Evolutionary conservation across 2,113 vertebrate genomes (phyloP).

Genomic region (Protobothrops flavoviridis): DNA sequence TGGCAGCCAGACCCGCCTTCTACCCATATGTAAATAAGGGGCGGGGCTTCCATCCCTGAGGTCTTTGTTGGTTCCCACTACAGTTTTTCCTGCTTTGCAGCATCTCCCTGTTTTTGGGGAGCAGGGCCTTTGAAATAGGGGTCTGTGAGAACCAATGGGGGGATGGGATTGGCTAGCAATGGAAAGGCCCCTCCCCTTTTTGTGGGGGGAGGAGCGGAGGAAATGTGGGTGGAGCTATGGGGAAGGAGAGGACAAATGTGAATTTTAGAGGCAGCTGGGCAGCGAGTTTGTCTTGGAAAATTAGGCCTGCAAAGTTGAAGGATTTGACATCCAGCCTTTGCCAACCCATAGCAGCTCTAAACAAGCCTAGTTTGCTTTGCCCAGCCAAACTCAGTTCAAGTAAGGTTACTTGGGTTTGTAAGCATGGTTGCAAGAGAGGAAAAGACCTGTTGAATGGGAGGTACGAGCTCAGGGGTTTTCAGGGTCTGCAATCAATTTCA

Average conservation of each 20-base stretch:
- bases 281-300: neutral
- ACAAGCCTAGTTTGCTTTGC: neutral
- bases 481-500: too few species aligned
- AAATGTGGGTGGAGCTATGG: neutral
- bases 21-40: neutral
- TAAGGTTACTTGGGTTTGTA: neutral
- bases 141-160: too few species aligned
- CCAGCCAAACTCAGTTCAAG: neutral
- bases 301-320: neutral
- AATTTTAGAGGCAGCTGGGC: neutral
- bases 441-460: neutral
- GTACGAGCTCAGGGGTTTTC: neutral
- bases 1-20: too few species aligned
- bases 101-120: too few species aligned
- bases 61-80: too few species aligned
- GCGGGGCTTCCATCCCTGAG: too few species aligned
- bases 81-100: too few species aligned
- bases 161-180: too few species aligned
- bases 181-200: too few species aligned
- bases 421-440: neutral
- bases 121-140: too few species aligned
- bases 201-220: too few species aligned
- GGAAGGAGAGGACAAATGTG: neutral
- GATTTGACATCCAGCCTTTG: neutral
- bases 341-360: neutral